Evolutionary conservation across 2,888 invertebrate genomes (phyloP).

Genomic region (Chymomyza procnemis): DNA sequence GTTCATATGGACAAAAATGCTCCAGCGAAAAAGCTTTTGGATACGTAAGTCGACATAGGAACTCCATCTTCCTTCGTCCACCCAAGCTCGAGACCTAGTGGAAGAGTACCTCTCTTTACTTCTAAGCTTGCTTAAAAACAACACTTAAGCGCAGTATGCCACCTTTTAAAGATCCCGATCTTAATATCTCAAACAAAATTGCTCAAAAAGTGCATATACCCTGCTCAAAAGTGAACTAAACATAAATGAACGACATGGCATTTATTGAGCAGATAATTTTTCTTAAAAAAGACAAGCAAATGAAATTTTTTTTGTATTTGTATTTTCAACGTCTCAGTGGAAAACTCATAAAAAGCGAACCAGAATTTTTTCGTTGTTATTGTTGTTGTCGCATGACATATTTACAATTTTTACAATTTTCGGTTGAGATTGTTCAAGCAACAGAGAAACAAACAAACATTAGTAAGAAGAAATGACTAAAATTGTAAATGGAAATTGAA

Average conservation of each 20-base stretch:
- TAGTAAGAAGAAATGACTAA: not conserved
- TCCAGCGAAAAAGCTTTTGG: no score
- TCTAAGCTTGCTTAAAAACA: no score
- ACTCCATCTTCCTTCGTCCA: no score
- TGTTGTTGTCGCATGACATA: constrained; percentile 31
- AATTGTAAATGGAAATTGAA: constrained; percentile 59
- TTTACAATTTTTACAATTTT: constrained; percentile 8
- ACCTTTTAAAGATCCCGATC: no score
- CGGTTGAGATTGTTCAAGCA: constrained; percentile 55
- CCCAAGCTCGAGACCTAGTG: no score
- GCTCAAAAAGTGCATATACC: not conserved
- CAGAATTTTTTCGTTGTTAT: constrained; percentile 4
- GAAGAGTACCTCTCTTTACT: no score
- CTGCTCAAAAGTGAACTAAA: not conserved
- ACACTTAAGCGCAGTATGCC: no score
- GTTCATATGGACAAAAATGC: no score
- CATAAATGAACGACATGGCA: not conserved
- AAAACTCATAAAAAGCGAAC: not conserved
- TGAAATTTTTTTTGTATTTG: not conserved
- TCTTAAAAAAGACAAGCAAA: not conserved
- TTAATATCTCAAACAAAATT: no score
- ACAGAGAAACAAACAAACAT: constrained; percentile 13
- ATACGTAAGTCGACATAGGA: no score
- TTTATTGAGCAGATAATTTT: not conserved
- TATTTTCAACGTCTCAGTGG: not conserved